Evolutionary conservation across 2,888 invertebrate genomes (phyloP).

Genomic region (Loripinus fragilis): DNA sequence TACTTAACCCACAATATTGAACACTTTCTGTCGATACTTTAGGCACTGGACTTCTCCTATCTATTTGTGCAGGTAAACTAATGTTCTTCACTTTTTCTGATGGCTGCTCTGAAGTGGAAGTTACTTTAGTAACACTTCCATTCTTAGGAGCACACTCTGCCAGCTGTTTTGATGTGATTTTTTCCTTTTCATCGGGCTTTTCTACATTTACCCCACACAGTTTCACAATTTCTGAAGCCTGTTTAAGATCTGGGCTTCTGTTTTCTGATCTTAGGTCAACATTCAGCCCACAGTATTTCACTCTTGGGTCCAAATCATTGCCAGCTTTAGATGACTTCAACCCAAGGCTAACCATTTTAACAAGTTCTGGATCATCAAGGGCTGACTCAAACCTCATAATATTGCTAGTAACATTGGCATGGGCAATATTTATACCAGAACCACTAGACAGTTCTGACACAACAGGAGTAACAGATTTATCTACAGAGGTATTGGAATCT

Average conservation of each 20-base stretch:
- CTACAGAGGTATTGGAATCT: background rate
- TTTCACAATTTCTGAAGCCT: background rate
- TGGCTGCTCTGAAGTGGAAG: background rate
- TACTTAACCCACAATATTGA: background rate
- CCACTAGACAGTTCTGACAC: background rate
- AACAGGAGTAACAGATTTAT: background rate
- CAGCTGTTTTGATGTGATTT: background rate
- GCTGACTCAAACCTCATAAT: background rate
- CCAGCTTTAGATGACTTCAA: background rate
- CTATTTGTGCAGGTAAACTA: background rate
- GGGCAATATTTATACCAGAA: background rate
- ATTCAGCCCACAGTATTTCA: conserved; percentile 10
- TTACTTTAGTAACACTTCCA: background rate
- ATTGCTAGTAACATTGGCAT: background rate
- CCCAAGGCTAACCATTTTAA: background rate
- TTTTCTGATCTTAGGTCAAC: background rate
- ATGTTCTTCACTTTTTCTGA: background rate
- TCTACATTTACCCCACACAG: background rate
- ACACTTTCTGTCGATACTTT: background rate
- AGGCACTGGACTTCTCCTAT: background rate
- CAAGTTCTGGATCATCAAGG: conserved; percentile 5
- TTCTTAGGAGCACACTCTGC: background rate
- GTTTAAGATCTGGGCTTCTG: background rate
- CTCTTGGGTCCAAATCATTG: background rate
- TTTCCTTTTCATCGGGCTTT: background rate